Evolutionary conservation across 2,797 vertebrate species (phyloP).

Genomic region (Anabas testudineus): DNA sequence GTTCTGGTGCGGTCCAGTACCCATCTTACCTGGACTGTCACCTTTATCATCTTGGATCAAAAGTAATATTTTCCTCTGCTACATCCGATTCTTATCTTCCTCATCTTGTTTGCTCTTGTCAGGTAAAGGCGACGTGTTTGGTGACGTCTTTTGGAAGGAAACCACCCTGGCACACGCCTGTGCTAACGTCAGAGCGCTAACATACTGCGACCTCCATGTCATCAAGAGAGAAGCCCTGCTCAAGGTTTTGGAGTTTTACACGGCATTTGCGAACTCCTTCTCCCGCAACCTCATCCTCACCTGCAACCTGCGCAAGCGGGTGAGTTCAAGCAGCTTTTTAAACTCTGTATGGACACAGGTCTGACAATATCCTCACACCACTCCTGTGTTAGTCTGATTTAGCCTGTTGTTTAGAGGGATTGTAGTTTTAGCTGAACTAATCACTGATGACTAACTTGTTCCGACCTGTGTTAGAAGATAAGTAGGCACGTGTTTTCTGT

Average conservation of each 20-base stretch:
- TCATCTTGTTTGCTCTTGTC: conserved; percentile 11
- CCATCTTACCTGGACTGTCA: no score
- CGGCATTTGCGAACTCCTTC: conserved; percentile 96
- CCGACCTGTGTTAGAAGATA: no score
- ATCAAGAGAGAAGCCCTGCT: conserved; percentile 95
- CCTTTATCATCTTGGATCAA: neutral
- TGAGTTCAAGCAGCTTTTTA: conserved; percentile 70
- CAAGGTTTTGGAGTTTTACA: conserved; percentile 96
- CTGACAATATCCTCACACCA: neutral
- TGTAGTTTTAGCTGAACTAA: no score
- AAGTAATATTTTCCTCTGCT: neutral
- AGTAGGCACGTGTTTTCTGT: no score
- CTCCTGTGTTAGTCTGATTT: no score
- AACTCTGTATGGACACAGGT: neutral
- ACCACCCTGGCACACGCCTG: conserved; percentile 92
- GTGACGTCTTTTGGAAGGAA: conserved; percentile 98
- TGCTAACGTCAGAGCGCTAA: conserved; percentile 94
- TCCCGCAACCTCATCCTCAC: conserved; percentile 96
- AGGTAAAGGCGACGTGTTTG: conserved; percentile 98
- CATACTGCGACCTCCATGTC: conserved; percentile 96
- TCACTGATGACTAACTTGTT: no score
- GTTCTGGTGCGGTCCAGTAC: no score
- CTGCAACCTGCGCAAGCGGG: conserved; percentile 96
- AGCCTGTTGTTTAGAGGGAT: no score
- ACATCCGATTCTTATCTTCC: neutral